Base-by-base conservation (phyloP, 1,140 invertebrate species). In the Choristoneura fumiferana region DNA sequence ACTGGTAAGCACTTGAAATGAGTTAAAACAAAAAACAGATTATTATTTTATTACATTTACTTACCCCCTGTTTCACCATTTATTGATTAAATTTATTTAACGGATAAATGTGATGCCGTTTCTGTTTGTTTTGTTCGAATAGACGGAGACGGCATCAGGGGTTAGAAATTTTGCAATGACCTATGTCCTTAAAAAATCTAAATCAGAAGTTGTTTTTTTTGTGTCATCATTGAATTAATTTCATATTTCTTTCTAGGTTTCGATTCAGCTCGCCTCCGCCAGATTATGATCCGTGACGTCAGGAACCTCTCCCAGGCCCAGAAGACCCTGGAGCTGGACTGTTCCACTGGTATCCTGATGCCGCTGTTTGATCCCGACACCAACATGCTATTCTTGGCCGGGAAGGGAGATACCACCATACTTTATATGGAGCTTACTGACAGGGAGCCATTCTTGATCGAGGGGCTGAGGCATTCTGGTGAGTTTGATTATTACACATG, bases 321-420 rank as follows among this genome's bases (percentile, higher is more conserved):
- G 52, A 96, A 95, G 79, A 94, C 94, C 0, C 74, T 96, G 12
- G 94, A 94, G 67, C 86, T 97, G 66, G 97, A 98, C 81, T 96
- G 95, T 66, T 97, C 96, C n/a, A 97, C 96, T 33, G 96, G 96
- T 18, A 94, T 97, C 57, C 79, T 98, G 45, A 97, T 98, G 91
- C 96, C 97, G 0, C 86, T 98, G 0, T 97, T 93, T 82, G 97
- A 98, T 91, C 85, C 95, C 33, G 97, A 98, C 69, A 98, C 97
- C 14, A 95, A 95, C 65, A 98, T 98, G 97, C 90, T 98, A 15
- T 98, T 98, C 87, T 86, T 98, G 34, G 95, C 95, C 69, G 97
- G 96, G n/a, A 98, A 98, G 90, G 96, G 95, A 6, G 96, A 97
- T 74, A 96, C 95, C 0, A 96, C 95, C 0, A 96, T 97, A 40